phyloP scores from a whole-genome alignment of 2,113 vertebrate species.

The Bambusicola thoracicus region DNA sequence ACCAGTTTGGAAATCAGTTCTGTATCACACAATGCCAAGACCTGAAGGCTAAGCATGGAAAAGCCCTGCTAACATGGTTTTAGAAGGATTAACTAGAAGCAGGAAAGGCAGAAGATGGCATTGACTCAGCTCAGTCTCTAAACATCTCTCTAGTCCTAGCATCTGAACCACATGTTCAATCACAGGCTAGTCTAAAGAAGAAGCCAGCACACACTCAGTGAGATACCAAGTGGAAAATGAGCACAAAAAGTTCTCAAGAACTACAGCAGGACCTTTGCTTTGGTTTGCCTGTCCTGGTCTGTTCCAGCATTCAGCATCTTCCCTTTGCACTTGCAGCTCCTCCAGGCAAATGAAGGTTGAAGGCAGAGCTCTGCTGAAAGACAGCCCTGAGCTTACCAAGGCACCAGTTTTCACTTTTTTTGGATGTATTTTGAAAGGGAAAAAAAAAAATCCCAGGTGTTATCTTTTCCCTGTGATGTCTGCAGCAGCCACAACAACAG shows the following conservation, averaged over 20 bases:
- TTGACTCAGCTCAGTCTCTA: neutral
- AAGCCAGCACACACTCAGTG: neutral
- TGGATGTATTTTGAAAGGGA: neutral
- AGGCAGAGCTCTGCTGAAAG: fast-evolving
- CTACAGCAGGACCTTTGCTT: neutral
- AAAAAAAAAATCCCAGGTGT: neutral
- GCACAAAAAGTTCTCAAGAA: neutral
- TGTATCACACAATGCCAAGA: neutral
- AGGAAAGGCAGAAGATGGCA: neutral
- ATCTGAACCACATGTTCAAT: neutral
- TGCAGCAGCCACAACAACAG: neutral
- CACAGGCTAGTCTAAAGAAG: neutral
- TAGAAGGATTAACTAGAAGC: neutral
- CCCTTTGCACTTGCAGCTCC: neutral
- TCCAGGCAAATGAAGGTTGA: neutral
- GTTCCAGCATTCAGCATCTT: neutral
- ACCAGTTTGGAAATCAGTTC: neutral
- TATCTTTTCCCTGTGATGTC: neutral
- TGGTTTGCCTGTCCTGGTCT: neutral
- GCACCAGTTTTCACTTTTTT: neutral
- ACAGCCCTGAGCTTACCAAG: neutral
- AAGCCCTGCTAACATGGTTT: neutral
- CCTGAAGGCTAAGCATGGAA: neutral
- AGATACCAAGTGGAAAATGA: neutral
- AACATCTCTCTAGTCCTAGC: too few relatives aligned